Conservation (phyloP, 2,797 vertebrate species). For the Manis javanica region DNA sequence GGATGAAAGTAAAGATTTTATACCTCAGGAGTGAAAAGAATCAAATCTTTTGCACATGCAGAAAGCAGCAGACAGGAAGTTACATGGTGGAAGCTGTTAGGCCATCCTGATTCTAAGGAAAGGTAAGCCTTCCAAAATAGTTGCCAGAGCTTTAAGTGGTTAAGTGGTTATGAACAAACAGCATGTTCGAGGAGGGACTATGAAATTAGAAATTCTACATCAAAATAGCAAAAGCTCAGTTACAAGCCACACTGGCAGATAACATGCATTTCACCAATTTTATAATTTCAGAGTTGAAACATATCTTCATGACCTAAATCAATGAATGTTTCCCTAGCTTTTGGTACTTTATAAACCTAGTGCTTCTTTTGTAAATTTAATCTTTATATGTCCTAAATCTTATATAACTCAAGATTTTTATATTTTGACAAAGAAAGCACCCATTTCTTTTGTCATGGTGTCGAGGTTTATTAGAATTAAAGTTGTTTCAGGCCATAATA, state of each 20-base stretch:
- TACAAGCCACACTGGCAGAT: background rate
- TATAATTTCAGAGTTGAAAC: background rate
- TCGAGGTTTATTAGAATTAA: slow-evolving; percentile 8
- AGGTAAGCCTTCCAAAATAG: background rate
- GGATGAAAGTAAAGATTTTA: slow-evolving; percentile 30
- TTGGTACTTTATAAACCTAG: background rate
- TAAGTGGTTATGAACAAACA: background rate
- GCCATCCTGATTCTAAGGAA: background rate
- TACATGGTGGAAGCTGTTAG: background rate
- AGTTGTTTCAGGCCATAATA: background rate
- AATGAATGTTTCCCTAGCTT: background rate
- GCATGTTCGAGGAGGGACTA: background rate
- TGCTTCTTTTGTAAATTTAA: slow-evolving; percentile 12
- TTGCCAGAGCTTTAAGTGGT: background rate
- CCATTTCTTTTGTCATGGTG: background rate
- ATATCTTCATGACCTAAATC: background rate
- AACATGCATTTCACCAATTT: background rate
- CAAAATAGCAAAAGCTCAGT: background rate
- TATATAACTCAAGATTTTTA: background rate
- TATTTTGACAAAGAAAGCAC: slow-evolving; percentile 19
- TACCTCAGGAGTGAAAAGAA: background rate
- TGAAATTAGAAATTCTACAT: background rate
- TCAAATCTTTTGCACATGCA: background rate
- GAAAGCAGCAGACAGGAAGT: background rate
- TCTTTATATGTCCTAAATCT: background rate